Evolutionary conservation across 1,140 invertebrate genomes (phyloP).

Genomic region (Drosophila hydei): DNA sequence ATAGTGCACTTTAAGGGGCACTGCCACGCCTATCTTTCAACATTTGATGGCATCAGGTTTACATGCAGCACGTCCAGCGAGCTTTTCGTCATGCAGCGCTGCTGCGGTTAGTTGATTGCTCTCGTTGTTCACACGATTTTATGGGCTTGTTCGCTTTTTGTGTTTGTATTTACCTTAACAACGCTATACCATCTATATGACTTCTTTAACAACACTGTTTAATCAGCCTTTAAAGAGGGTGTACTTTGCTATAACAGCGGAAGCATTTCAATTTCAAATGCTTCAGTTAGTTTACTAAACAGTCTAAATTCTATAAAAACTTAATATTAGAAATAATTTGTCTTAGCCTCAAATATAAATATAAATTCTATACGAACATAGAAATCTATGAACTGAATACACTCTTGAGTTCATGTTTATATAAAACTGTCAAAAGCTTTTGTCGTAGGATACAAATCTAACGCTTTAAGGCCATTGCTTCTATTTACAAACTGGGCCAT

Average conservation of each 20-base stretch:
- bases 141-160: neutral
- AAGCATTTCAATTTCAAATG: no score
- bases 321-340: no score
- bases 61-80: neutral
- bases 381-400: no score
- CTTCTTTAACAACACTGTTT: neutral
- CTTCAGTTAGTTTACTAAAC: no score
- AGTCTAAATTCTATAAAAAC: no score
- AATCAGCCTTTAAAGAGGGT: neutral
- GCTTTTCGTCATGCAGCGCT: neutral
- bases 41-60: conserved; percentile 23
- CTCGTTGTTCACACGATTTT: conserved; percentile 6
- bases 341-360: no score
- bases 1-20: conserved; percentile 3
- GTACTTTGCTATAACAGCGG: no score
- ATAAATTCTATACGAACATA: no score
- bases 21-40: conserved; percentile 9
- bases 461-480: conserved; percentile 6
- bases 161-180: neutral
- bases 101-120: conserved; percentile 13
- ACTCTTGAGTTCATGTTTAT: neutral
- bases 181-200: neutral
- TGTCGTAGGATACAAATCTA: neutral
- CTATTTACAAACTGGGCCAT: neutral
- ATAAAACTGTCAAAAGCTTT: conserved; percentile 5